Evolutionary conservation across 2,888 invertebrate species (phyloP).

Genomic region (Siphonodentalium dalli): DNA sequence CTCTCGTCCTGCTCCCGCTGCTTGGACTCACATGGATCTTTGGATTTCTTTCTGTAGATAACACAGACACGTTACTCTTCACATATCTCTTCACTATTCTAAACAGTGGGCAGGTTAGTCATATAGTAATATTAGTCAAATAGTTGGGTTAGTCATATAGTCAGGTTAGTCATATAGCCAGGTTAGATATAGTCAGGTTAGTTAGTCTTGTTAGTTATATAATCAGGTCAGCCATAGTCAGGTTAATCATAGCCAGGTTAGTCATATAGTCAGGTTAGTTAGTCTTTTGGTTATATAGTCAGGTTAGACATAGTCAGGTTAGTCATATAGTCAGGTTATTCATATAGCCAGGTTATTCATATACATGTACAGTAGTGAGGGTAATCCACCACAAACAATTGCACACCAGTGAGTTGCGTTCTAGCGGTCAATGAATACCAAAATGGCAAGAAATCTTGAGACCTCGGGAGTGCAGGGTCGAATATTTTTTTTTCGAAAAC

Average conservation of each 20-base stretch:
- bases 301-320: no score
- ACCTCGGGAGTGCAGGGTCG: no score
- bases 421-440: no score
- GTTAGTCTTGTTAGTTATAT: conserved; percentile 57
- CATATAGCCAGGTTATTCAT: background rate
- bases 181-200: no score
- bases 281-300: no score
- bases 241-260: conserved; percentile 33
- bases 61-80: conserved; percentile 47
- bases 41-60: conserved; percentile 61
- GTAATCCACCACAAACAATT: no score
- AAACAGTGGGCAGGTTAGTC: conserved; percentile 62
- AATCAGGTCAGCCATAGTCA: conserved; percentile 58
- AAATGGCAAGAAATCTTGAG: no score
- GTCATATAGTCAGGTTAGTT: background rate
- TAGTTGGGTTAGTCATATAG: background rate
- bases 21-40: conserved; percentile 66
- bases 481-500: no score
- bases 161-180: no score
- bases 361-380: no score
- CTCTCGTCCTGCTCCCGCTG: conserved; percentile 63
- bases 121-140: background rate
- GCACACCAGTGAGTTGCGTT: no score
- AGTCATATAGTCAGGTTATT: conserved; percentile 61
- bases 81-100: conserved; percentile 61